Evolutionary conservation across 2,888 invertebrate species (phyloP).

Genomic region (Fragum fragum): DNA sequence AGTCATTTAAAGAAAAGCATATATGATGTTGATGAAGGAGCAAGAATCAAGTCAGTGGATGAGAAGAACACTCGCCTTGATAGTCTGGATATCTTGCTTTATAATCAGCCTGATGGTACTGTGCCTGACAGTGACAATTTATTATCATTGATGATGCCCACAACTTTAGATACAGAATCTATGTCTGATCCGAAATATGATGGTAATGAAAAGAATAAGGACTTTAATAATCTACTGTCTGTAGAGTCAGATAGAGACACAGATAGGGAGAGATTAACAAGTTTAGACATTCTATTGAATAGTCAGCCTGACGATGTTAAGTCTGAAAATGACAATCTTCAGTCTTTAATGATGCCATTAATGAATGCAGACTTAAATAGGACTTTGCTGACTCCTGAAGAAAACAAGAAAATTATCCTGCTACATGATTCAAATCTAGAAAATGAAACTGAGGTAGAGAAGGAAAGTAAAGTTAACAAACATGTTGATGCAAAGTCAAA

Average conservation of each 20-base stretch:
- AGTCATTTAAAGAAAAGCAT: no score
- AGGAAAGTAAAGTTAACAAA: background rate
- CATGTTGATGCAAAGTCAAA: background rate
- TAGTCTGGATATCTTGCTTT: constrained; percentile 42
- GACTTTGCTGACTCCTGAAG: background rate
- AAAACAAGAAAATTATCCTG: background rate
- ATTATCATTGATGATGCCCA: background rate
- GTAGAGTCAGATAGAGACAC: background rate
- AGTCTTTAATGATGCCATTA: constrained; percentile 5
- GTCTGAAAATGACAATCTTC: constrained; percentile 27
- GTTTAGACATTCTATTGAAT: constrained; percentile 19
- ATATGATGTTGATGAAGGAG: no score
- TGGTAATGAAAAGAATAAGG: background rate
- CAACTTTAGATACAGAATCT: background rate
- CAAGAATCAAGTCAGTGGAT: no score
- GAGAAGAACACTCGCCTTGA: constrained; percentile 14
- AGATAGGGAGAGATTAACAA: constrained; percentile 10
- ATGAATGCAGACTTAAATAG: background rate
- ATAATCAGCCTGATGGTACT: constrained; percentile 47
- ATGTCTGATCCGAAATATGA: background rate
- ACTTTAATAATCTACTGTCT: background rate
- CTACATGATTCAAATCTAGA: background rate
- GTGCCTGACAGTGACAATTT: constrained; percentile 41
- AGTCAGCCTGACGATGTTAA: constrained; percentile 26
- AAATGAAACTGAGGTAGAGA: background rate